phyloP scores from a whole-genome alignment of 1,140 invertebrate species.

The Anthonomus grandis region DNA sequence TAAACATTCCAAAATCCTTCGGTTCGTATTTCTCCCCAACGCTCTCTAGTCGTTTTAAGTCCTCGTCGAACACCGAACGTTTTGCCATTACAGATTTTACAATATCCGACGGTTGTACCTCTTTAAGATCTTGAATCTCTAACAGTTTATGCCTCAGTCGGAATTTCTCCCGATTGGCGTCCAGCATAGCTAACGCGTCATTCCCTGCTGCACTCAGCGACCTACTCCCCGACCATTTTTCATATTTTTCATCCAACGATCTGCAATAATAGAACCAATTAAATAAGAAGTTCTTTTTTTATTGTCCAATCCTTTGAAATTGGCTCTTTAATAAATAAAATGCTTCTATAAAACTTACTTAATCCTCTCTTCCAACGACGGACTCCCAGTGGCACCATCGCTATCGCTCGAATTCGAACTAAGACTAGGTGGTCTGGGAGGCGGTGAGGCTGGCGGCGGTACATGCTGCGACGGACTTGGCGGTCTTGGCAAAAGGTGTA shows the following conservation, averaged over 20 bases:
- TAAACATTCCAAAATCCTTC: slow-evolving; percentile 56
- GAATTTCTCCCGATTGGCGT: slow-evolving; percentile 54
- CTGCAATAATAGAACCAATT: slow-evolving; percentile 40
- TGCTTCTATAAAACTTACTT: slow-evolving; percentile 1
- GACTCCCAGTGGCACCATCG: slow-evolving; percentile 56
- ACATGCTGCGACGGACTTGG: slow-evolving; percentile 44
- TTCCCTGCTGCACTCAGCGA: slow-evolving; percentile 57
- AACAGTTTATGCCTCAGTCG: slow-evolving; percentile 59
- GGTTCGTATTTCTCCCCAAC: slow-evolving; percentile 83
- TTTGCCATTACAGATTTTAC: slow-evolving; percentile 88
- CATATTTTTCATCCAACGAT: slow-evolving; percentile 87
- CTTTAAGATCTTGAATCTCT: slow-evolving; percentile 54
- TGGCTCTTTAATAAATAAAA: not conserved
- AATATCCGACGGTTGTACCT: slow-evolving; percentile 89
- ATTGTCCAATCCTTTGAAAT: not conserved
- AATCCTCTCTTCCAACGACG: slow-evolving; percentile 83
- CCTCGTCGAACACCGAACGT: slow-evolving; percentile 93
- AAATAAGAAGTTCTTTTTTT: slow-evolving; percentile 23
- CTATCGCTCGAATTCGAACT: slow-evolving; percentile 61
- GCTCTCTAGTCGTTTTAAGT: slow-evolving; percentile 88
- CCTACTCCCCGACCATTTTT: slow-evolving; percentile 77
- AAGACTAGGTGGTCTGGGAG: slow-evolving; percentile 54
- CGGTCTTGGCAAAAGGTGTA: slow-evolving; percentile 31
- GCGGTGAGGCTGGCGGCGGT: slow-evolving; percentile 59
- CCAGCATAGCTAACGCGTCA: slow-evolving; percentile 57